Evolutionary conservation across 2,888 invertebrate genomes (phyloP).

Genomic region (Drosophila mimetica): DNA sequence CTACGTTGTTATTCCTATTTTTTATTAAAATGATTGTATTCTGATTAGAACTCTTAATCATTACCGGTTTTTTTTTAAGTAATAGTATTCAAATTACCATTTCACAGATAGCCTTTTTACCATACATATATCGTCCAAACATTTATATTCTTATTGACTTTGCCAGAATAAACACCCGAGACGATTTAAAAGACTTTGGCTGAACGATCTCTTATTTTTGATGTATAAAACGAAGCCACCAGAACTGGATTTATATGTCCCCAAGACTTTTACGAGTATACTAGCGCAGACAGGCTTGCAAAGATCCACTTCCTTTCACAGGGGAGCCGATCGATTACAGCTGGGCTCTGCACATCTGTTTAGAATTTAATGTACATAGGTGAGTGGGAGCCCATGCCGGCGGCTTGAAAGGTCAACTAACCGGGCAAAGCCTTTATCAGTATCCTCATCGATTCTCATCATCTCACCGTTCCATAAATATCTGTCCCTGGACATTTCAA

Average conservation of each 20-base stretch:
- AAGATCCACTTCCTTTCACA: slow-evolving; percentile 15
- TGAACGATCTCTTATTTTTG: slow-evolving; percentile 35
- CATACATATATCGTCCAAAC: slow-evolving; percentile 5
- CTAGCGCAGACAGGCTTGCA: slow-evolving; percentile 29
- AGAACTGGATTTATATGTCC: slow-evolving; percentile 36
- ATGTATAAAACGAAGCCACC: slow-evolving; percentile 35
- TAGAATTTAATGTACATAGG: slow-evolving; percentile 31
- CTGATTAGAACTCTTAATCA: neutral
- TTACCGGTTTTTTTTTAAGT: slow-evolving; percentile 4
- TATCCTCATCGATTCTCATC: slow-evolving; percentile 8
- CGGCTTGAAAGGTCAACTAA: slow-evolving; percentile 22
- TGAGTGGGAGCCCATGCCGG: slow-evolving; percentile 25
- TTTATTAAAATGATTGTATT: neutral
- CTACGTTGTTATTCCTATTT: neutral
- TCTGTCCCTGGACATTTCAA: neutral
- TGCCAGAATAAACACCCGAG: slow-evolving; percentile 32
- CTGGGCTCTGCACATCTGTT: slow-evolving; percentile 28
- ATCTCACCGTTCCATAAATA: slow-evolving; percentile 12
- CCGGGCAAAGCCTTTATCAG: slow-evolving; percentile 11
- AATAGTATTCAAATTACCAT: neutral
- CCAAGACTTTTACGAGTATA: slow-evolving; percentile 30
- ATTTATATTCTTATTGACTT: slow-evolving; percentile 30
- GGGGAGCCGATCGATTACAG: slow-evolving; percentile 20
- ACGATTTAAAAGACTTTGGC: slow-evolving; percentile 37
- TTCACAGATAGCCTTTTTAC: neutral